These are phyloP conservation scores for Thecocarcelia acutangulata DNA, from an alignment of 2,888 invertebrate genomes.

Conservation along the genomic window DNA sequence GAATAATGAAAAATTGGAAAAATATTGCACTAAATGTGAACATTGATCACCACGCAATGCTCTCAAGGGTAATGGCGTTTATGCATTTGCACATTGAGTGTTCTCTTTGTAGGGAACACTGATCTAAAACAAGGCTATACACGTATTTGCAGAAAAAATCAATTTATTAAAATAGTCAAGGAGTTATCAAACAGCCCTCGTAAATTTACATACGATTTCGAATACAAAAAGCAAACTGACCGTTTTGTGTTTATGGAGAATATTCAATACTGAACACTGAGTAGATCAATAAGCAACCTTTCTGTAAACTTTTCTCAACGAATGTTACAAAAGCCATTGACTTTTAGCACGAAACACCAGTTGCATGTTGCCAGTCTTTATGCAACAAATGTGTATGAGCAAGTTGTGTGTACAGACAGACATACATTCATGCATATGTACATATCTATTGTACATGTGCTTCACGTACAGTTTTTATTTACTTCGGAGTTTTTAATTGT, in stretches of 20 bases:
- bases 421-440: conserved; percentile 18
- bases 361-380: conserved; percentile 37
- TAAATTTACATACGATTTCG: not conserved
- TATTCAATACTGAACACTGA: not conserved
- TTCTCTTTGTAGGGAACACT: no score
- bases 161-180: no score
- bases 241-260: not conserved
- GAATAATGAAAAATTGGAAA: no score
- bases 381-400: not conserved
- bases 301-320: not conserved
- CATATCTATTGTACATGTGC: conserved; percentile 3
- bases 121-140: no score
- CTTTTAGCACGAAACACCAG: conserved; percentile 31
- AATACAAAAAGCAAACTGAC: not conserved
- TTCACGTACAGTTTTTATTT: conserved; percentile 31
- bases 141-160: no score
- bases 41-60: no score
- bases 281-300: not conserved
- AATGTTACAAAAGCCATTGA: conserved; percentile 33
- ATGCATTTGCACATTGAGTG: no score
- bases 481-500: conserved; percentile 47
- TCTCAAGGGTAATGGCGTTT: no score
- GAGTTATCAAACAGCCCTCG: no score
- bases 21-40: no score
- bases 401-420: not conserved